Conservation (phyloP, 2,113 vertebrate species). For the Stigmatopora argus region DNA sequence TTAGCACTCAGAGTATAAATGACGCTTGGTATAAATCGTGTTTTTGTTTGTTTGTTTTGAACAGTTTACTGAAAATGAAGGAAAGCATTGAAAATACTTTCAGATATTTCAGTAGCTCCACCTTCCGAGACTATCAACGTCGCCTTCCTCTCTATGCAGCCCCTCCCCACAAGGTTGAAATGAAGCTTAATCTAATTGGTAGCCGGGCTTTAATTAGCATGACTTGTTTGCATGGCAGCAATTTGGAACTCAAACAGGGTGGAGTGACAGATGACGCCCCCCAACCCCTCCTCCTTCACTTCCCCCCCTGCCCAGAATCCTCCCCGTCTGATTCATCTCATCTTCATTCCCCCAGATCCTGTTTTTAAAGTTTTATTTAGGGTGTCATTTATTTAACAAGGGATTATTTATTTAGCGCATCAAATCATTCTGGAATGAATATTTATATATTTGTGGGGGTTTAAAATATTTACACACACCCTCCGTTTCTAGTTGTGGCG, state of each 20-base stretch:
- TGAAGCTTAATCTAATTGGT: constrained; percentile 61
- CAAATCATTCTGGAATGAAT: constrained; percentile 79
- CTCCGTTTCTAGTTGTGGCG: constrained; percentile 67
- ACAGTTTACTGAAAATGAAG: neutral
- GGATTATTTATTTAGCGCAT: constrained; percentile 81
- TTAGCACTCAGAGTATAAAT: neutral
- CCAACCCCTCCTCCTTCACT: constrained; percentile 4
- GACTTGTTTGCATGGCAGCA: constrained; percentile 65
- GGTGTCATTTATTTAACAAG: constrained; percentile 80
- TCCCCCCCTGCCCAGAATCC: constrained; percentile 39
- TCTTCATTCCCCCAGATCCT: constrained; percentile 74
- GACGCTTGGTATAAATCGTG: neutral
- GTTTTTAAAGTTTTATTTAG: constrained; percentile 80
- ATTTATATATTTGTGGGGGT: constrained; percentile 79
- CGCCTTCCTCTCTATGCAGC: constrained; percentile 16
- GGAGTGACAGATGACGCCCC: constrained; percentile 70
- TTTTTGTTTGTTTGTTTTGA: neutral
- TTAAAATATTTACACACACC: constrained; percentile 76
- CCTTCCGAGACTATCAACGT: constrained; percentile 29
- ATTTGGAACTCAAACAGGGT: constrained; percentile 63
- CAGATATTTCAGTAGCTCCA: constrained; percentile 14
- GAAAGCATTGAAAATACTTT: constrained; percentile 17
- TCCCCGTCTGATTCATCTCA: constrained; percentile 70
- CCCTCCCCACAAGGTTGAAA: constrained; percentile 52
- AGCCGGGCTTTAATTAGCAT: constrained; percentile 67